Conservation (phyloP, 2,113 vertebrate species). For the Tauraco erythrolophus region DNA sequence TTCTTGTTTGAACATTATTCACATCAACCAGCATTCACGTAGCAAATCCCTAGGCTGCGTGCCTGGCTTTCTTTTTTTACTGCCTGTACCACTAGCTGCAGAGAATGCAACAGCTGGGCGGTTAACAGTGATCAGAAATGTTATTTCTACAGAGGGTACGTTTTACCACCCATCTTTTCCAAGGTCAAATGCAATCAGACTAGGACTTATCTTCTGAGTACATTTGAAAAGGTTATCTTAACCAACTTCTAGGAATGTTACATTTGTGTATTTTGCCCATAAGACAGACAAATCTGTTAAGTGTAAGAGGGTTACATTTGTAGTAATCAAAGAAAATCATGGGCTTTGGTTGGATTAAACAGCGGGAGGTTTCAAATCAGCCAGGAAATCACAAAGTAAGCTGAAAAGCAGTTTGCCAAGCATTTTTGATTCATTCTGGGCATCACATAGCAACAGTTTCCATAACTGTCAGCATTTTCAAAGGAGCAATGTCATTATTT, state of each 20-base stretch:
- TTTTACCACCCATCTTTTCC: neutral
- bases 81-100: neutral
- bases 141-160: neutral
- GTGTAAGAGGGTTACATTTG: conserved; percentile 5
- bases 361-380: conserved; percentile 35
- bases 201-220: neutral
- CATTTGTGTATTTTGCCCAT: neutral
- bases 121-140: neutral
- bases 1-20: neutral
- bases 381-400: conserved; percentile 38
- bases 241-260: conserved; percentile 6
- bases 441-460: conserved; percentile 43
- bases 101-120: neutral
- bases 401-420: conserved; percentile 44
- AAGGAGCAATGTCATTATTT: conserved; percentile 15
- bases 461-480: conserved; percentile 27
- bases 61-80: neutral
- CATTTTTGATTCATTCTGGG: conserved; percentile 46
- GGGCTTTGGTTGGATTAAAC: conserved; percentile 41
- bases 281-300: conserved; percentile 27
- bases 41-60: neutral
- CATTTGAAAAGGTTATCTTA: conserved; percentile 1
- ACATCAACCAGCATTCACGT: neutral
- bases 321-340: conserved; percentile 48
- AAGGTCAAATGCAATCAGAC: neutral